Conservation (phyloP, 2,888 invertebrate genomes). For the Aleiodes leptofemur region DNA sequence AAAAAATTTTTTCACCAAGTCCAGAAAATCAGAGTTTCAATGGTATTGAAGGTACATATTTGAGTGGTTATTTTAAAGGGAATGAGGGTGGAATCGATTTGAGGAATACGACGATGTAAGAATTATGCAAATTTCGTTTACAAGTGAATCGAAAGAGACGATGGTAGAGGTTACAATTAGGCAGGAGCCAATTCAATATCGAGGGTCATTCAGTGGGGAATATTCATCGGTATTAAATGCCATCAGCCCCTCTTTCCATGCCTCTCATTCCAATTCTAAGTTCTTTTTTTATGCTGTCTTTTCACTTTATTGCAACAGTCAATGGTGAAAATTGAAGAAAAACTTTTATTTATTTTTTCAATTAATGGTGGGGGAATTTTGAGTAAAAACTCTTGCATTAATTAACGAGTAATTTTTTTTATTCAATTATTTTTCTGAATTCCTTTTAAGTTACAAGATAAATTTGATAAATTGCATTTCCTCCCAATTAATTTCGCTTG, state of each 20-base stretch:
- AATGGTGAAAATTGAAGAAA: neutral
- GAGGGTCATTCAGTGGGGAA: conserved; percentile 70
- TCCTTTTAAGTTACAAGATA: too few relatives aligned
- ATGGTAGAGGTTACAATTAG: conserved; percentile 73
- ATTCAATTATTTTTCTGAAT: too few relatives aligned
- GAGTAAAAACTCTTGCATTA: neutral
- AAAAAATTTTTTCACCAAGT: neutral
- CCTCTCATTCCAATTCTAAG: conserved; percentile 10
- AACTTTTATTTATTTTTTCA: too few relatives aligned
- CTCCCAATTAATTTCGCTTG: too few relatives aligned
- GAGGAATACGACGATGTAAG: conserved; percentile 68
- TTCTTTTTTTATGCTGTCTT: conserved; percentile 19
- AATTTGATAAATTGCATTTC: too few relatives aligned
- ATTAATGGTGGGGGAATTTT: too few relatives aligned
- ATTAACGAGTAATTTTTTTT: neutral
- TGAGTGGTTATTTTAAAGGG: conserved; percentile 23
- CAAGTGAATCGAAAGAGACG: conserved; percentile 64
- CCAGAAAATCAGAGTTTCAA: conserved; percentile 6
- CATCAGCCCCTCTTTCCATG: conserved; percentile 18
- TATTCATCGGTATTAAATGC: conserved; percentile 71
- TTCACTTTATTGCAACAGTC: conserved; percentile 4
- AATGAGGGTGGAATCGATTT: conserved; percentile 65
- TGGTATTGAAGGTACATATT: conserved; percentile 27
- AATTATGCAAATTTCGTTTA: conserved; percentile 74
- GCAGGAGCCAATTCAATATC: conserved; percentile 74